phyloP scores from a whole-genome alignment of 2,888 invertebrate genomes.

The Caenorhabditis becei region DNA sequence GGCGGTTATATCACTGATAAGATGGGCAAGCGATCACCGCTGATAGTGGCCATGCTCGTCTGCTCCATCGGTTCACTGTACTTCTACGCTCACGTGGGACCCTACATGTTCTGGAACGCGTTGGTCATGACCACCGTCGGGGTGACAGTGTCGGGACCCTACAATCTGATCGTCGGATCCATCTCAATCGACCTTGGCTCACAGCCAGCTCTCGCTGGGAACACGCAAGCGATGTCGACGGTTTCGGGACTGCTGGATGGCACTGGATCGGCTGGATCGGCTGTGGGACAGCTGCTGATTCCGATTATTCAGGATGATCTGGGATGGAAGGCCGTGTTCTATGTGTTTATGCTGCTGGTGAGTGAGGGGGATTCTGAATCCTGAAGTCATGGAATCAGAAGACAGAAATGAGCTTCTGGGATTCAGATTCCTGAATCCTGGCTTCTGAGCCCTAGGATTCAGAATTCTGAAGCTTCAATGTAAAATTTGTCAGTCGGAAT shows the following conservation, averaged over 20 bases:
- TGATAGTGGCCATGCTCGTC: slow-evolving; percentile 78
- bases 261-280: slow-evolving; percentile 84
- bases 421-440: too few species aligned
- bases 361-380: too few species aligned
- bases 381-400: too few species aligned
- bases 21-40: slow-evolving; percentile 78
- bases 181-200: slow-evolving; percentile 84
- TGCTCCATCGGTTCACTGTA: slow-evolving; percentile 76
- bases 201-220: slow-evolving; percentile 82
- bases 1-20: slow-evolving; percentile 80
- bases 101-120: slow-evolving; percentile 81
- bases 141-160: slow-evolving; percentile 83
- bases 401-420: too few species aligned
- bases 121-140: slow-evolving; percentile 83
- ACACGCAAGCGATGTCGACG: slow-evolving; percentile 83
- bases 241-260: slow-evolving; percentile 84
- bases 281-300: slow-evolving; percentile 83
- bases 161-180: slow-evolving; percentile 84
- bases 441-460: too few species aligned
- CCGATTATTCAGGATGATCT: slow-evolving; percentile 82
- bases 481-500: too few species aligned
- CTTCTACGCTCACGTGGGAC: slow-evolving; percentile 74
- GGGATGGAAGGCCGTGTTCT: slow-evolving; percentile 83
- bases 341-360: slow-evolving; percentile 83
- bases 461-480: too few species aligned